Evolutionary conservation across 2,113 vertebrate species (phyloP).

Genomic region (Actenoides hombroni): DNA sequence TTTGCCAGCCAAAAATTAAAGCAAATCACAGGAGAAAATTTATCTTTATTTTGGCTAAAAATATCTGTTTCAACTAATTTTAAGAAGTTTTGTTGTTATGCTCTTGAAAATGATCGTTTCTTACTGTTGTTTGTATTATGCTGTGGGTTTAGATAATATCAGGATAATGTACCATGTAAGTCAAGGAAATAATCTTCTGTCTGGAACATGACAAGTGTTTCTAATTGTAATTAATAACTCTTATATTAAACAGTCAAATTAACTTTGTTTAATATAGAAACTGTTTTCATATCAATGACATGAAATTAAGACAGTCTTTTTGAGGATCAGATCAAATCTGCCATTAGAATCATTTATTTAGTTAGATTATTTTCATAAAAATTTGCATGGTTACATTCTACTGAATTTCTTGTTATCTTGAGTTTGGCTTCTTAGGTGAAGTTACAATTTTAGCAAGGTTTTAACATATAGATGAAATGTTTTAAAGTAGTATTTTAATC

Average conservation of each 20-base stretch:
- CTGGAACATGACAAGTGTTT: conserved; percentile 48
- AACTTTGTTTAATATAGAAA: conserved; percentile 30
- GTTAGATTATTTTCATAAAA: neutral
- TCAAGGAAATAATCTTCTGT: conserved; percentile 57
- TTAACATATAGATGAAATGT: neutral
- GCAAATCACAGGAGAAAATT: neutral
- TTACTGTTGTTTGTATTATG: neutral
- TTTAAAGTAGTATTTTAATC: neutral
- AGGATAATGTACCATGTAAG: conserved; percentile 4
- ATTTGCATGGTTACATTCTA: neutral
- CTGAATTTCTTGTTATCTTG: neutral
- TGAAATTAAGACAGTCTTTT: neutral
- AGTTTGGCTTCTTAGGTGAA: neutral
- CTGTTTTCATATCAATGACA: neutral
- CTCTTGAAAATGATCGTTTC: neutral
- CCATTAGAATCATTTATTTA: neutral
- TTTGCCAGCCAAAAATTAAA: neutral
- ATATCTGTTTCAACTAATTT: neutral
- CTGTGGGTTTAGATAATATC: neutral
- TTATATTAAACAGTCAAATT: conserved; percentile 9
- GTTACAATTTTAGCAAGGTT: neutral
- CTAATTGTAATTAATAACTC: conserved; percentile 65
- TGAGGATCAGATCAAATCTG: neutral
- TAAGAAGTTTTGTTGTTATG: neutral
- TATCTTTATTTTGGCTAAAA: neutral